Conservation (phyloP, 2,888 invertebrate genomes). For the Hetaerina titia region DNA sequence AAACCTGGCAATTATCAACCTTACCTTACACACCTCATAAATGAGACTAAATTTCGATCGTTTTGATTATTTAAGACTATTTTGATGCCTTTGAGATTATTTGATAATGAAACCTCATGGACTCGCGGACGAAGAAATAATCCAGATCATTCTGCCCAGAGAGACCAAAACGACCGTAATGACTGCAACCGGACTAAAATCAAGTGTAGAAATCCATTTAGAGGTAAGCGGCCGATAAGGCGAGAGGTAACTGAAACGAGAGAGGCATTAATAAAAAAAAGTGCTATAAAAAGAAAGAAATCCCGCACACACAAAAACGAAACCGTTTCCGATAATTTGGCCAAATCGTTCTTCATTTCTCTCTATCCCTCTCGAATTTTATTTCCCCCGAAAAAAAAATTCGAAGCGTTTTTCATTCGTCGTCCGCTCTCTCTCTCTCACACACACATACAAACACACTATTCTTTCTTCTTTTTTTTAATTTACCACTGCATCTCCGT, state of each 20-base stretch:
- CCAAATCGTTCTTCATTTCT: slow-evolving; percentile 63
- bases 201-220: slow-evolving; percentile 1
- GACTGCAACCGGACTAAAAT: background rate
- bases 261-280: background rate
- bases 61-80: background rate
- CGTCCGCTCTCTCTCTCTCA: background rate
- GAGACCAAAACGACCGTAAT: background rate
- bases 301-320: background rate
- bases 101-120: background rate
- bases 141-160: background rate
- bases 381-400: background rate
- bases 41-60: background rate
- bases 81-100: background rate
- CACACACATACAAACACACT: background rate
- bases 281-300: background rate
- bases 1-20: no score
- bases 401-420: background rate
- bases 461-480: slow-evolving; percentile 1
- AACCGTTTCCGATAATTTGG: slow-evolving; percentile 61
- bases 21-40: background rate
- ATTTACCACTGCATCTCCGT: slow-evolving; percentile 58
- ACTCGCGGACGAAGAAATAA: background rate
- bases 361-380: slow-evolving; percentile 22
- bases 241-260: background rate
- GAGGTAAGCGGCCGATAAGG: background rate